Evolutionary conservation across 2,888 invertebrate species (phyloP), one percentile per base, ranked within the genome.

Genomic region (Physocephala rufipes): DNA sequence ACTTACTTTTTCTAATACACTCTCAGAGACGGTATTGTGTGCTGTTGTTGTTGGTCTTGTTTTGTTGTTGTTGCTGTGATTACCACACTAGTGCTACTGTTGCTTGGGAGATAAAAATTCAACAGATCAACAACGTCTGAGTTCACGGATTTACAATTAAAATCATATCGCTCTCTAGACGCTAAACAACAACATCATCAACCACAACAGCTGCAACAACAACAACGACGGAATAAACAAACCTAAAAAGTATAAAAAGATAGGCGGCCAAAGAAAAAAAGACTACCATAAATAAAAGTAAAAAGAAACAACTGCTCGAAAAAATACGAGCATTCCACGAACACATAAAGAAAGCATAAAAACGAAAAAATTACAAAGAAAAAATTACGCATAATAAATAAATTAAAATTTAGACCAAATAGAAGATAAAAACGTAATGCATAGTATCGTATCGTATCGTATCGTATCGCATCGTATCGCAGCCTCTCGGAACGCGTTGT

Each of bases 81-180:
- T 21, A 24, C 2, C 24, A 16, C 63, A 36, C 5, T 36, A 9
- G 5, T 36, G 9, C 36, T 36, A 9, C 9, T 36, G 36, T 36
- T 36, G 36, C 36, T 36, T 36, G 36, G 36, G 5, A 36, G 36
- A 36, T 36, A 36, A 47, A 62, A 63, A 26, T 26, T 47, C 7
- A 58, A 58, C 26, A 58, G 3, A 58, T 63, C 26, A 21, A 24
- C 28, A 53, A 28, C 53, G 19, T n/a, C 36, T 66, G 66, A 66
- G 49, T 36, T 66, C 66, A 66, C 53, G 15, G 53, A 36, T 66
- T 66, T 66, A 66, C 36, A 66, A 55, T 53, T 66, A 66, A 51
- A 55, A 21, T 19, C 36, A 30, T 53, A 53, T 36, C 53, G 9
- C 19, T 19, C 15, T 19, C 13, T 49, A 58, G 26, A 12, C 58